Percentiles rank a stretch among this genome's conserved stretches.
phyloP scores from a whole-genome alignment of 2,797 vertebrate species.

The Pseudotriccus pelzelni region DNA sequence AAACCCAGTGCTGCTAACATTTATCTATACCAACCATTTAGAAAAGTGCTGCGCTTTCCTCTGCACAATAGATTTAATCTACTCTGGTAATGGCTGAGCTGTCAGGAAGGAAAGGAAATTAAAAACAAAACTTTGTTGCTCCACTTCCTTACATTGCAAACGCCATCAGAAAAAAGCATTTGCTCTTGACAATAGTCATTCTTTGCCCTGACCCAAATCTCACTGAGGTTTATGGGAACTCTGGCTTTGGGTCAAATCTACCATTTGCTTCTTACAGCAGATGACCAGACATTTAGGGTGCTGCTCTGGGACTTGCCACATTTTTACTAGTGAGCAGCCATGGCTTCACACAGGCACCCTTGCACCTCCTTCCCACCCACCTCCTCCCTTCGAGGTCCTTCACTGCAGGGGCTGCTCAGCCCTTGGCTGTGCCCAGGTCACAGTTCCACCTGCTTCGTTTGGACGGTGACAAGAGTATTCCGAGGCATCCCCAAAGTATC shows the following conservation, averaged over 20 bases:
- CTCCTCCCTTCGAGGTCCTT: neutral
- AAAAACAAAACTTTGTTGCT: constrained; percentile 29
- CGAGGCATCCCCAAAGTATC: neutral
- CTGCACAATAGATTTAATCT: constrained; percentile 8
- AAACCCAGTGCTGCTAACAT: neutral
- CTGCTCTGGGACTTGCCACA: neutral
- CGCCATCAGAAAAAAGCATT: neutral
- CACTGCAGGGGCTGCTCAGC: neutral
- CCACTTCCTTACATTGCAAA: neutral
- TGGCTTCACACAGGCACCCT: neutral
- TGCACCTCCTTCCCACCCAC: neutral
- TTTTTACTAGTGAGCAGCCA: neutral
- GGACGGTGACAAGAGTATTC: fast-evolving
- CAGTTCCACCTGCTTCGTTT: neutral
- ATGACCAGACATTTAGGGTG: neutral
- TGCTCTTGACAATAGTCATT: constrained; percentile 40
- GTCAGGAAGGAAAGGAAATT: constrained; percentile 52
- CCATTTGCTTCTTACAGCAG: fast-evolving
- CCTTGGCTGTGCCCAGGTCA: fast-evolving
- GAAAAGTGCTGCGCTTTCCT: neutral
- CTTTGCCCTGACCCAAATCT: constrained; percentile 19
- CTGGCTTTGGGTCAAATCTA: neutral
- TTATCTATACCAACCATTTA: constrained; percentile 3
- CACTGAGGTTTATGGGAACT: neutral
- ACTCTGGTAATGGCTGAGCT: neutral